phyloP scores from a whole-genome alignment of 2,888 invertebrate genomes.

The Gastracanthus pulcherrimus region DNA sequence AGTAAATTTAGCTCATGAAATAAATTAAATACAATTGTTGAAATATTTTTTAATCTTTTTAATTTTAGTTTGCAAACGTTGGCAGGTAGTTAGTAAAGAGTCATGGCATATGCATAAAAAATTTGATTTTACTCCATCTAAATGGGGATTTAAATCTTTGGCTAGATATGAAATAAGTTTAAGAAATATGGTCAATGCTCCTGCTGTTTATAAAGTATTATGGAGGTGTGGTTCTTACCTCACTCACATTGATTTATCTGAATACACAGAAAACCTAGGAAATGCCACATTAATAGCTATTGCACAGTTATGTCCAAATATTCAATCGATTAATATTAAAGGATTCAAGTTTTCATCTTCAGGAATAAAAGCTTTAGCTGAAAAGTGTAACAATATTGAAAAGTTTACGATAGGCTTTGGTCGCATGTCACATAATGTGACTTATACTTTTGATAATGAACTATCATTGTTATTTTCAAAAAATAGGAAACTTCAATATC shows the following conservation, averaged over 20 bases:
- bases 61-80: slow-evolving; percentile 79
- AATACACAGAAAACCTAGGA: slow-evolving; percentile 78
- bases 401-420: neutral
- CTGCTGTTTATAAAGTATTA: neutral
- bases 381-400: slow-evolving; percentile 78
- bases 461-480: neutral
- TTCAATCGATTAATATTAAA: slow-evolving; percentile 78
- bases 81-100: slow-evolving; percentile 79
- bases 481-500: neutral
- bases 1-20: neutral
- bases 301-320: slow-evolving; percentile 80
- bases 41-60: neutral
- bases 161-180: no score
- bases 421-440: neutral
- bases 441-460: neutral
- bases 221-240: neutral
- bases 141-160: no score
- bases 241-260: slow-evolving; percentile 3
- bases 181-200: slow-evolving; percentile 51
- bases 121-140: slow-evolving; percentile 64
- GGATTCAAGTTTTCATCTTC: slow-evolving; percentile 79
- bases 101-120: slow-evolving; percentile 77
- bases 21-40: neutral
- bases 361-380: slow-evolving; percentile 77
- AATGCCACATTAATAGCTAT: slow-evolving; percentile 80